Base-by-base conservation (phyloP, 2,113 vertebrate species). In the Centropus bengalensis region DNA sequence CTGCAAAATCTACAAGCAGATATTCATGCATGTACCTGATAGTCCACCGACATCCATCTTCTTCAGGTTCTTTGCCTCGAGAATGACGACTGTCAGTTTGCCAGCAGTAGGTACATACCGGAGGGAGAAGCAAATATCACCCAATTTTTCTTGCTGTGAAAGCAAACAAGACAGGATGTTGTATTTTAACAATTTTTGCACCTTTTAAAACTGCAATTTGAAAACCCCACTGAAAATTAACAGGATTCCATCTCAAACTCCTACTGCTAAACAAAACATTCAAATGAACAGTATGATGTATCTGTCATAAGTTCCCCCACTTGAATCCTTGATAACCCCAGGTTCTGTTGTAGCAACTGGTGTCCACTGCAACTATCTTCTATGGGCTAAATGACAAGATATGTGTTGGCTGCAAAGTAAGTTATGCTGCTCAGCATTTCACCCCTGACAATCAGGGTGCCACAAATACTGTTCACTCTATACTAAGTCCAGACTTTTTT, bases 41-140 rank as follows among this genome's bases (percentile, higher is more conserved):
- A 99, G 98, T 76, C 99, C 99, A 86, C 99, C 99, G 7, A 99
- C 99, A 42, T 99, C 99, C 99, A 99, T 99, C 97, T 99, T 99
- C 98, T 99, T 99, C 97, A 99, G 98, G 97, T 99, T 99, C 97
- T 99, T 99, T 36, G 99, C 99, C 97, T 99, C 99, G 69, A 99
- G 98, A 91, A 99, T 97, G 96, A 99, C 99, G 47, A 99, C 99
- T 42, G 99, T 99, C 97, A 99, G 98, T 91, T 99, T 99, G 79
- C 99, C 99, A 55, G 99, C 99, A 32, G 99, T 99, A 82, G 99
- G 99, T 36, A 99, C 99, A 2, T 99, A 99, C 73, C 99, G 98
- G 85, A 99, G 98, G 27, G 99, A 99, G 98, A 99, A 99, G 98
- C 99, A 99, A 97, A 99, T 99, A 96, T 99, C 99, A 12, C 99